A percentile compares a stretch with the other conserved stretches of the same genome.
Conservation (phyloP, 2,888 invertebrate species). For the Hymenopus coronatus region DNA sequence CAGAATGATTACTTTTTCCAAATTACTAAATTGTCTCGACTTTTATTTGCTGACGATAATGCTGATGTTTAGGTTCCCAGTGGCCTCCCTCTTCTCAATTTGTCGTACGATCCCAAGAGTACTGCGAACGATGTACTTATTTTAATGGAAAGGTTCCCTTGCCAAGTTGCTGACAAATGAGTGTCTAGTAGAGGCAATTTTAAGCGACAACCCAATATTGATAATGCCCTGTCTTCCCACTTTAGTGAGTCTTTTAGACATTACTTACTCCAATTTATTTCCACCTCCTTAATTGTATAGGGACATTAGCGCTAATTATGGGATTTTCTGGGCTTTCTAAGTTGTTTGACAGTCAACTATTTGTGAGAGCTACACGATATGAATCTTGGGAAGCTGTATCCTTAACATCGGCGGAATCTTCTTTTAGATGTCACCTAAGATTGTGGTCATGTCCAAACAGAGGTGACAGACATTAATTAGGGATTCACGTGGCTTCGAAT, state of each 20-base stretch:
- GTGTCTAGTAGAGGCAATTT: background rate
- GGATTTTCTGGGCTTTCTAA: too few species aligned
- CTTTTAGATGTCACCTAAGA: too few species aligned
- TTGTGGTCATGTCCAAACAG: too few species aligned
- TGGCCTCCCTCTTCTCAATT: background rate
- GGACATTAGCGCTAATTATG: background rate
- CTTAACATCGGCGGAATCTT: too few species aligned
- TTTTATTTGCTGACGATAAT: background rate
- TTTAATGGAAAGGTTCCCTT: background rate
- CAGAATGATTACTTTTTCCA: background rate
- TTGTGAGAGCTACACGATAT: too few species aligned
- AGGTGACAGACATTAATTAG: too few species aligned
- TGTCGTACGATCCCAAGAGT: background rate
- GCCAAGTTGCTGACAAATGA: background rate
- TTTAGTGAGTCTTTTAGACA: background rate
- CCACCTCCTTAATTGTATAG: background rate
- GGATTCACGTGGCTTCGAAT: too few species aligned
- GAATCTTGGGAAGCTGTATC: too few species aligned
- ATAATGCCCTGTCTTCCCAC: background rate
- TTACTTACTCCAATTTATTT: background rate
- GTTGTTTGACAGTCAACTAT: too few species aligned
- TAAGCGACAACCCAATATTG: background rate
- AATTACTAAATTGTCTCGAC: background rate
- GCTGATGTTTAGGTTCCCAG: background rate
- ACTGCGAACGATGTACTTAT: background rate